Base-by-base conservation (phyloP, 2,113 vertebrate genomes). In the Murina feae region DNA sequence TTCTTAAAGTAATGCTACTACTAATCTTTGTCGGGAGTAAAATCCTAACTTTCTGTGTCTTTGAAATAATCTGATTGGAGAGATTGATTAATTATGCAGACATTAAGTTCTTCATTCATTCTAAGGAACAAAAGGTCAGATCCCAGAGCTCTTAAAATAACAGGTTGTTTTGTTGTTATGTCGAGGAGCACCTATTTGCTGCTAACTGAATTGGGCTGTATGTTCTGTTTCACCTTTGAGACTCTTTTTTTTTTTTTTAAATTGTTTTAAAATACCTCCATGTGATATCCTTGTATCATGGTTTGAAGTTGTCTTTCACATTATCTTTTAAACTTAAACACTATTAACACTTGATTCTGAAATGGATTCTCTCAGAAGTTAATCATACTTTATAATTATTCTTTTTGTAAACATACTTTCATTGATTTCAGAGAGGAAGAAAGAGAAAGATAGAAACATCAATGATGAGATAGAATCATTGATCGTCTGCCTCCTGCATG, bases 61-160 rank as follows among this genome's bases (percentile, higher is more conserved):
- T 95, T 84, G 44, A 72, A 51, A 78, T 90, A 65, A 91, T 86
- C 13, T 68, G 32, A 58, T 53, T 89, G 17, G 58, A 89, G 95
- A 66, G 65, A 47, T 71, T 23, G 28, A n/a, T 74, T 90, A 89
- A 71, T 71, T 76, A 9, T 83, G 72, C 4, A 58, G 16, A 32
- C 81, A 85, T 4, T 65, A 37, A 69, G 25, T 69, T 82, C 9
- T 79, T 72, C 17, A 51, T 75, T 90, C 25, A 78, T 86, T 94
- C 69, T 44, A 37, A 75, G 3, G 28, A 89, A 72, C 35, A 63
- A n/a, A 89, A 96, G 9, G 17, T 68, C 55, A 82, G 30, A 49
- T 90, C 39, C 47, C 37, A 30, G 65, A 76, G 11, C 53, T 37
- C 35, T 90, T 81, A 47, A 4, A 90, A 28, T 69, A 63, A 85